Evolutionary conservation across 1,140 invertebrate species (phyloP).

Genomic region (Drosophila auraria): DNA sequence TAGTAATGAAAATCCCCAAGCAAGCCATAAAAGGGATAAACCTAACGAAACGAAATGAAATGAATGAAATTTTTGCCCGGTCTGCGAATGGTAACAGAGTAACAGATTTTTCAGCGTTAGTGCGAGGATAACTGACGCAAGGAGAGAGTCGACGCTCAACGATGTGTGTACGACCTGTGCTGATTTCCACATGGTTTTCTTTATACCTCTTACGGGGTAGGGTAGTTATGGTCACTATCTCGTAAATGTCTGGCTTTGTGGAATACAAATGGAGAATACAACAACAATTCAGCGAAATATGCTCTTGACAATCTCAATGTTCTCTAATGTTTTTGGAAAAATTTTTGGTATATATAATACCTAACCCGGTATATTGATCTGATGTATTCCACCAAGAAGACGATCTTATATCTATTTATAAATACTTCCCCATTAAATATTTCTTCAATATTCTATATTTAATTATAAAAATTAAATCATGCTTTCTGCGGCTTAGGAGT

Average conservation of each 20-base stretch:
- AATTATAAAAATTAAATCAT: background rate
- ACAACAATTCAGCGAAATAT: background rate
- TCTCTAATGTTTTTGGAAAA: background rate
- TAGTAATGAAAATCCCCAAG: slow-evolving; percentile 79
- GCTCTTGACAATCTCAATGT: background rate
- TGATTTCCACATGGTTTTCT: background rate
- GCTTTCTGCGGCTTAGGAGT: no score
- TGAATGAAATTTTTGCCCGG: slow-evolving; percentile 59
- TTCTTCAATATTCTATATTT: background rate
- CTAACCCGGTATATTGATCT: no score
- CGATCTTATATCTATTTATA: background rate
- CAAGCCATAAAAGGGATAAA: slow-evolving; percentile 82
- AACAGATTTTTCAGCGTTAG: slow-evolving; percentile 56
- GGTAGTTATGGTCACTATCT: slow-evolving; percentile 2
- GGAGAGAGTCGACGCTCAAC: slow-evolving; percentile 22
- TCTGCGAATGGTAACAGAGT: slow-evolving; percentile 61
- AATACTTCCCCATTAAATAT: background rate
- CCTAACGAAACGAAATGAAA: slow-evolving; percentile 60
- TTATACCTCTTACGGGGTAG: background rate
- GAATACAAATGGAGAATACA: background rate
- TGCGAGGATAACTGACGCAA: slow-evolving; percentile 26
- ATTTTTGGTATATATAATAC: no score
- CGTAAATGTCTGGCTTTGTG: no score
- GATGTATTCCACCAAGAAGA: background rate
- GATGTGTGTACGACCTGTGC: slow-evolving; percentile 39